phyloP scores from a whole-genome alignment of 1,140 invertebrate genomes.

The Penaeus japonicus region DNA sequence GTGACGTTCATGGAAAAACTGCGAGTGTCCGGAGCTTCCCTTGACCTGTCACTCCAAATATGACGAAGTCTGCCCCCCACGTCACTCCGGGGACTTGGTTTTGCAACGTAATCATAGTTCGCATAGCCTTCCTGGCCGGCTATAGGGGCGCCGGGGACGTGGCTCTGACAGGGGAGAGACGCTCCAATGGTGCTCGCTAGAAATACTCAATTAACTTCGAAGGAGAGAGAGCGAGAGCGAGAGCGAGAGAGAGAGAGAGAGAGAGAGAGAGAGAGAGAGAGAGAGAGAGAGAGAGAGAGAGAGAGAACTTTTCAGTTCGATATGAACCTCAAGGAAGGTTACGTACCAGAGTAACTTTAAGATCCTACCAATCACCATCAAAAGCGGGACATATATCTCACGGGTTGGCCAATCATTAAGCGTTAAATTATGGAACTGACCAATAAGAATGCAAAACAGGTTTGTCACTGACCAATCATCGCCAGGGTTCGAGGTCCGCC shows the following conservation, averaged over 20 bases:
- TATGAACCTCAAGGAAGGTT: not conserved
- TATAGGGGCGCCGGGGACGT: not conserved
- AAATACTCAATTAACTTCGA: not conserved
- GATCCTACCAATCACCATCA: constrained; percentile 19
- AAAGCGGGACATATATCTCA: constrained; percentile 32
- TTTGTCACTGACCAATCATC: constrained; percentile 54
- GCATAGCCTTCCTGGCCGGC: constrained; percentile 10
- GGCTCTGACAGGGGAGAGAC: no score
- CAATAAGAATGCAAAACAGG: constrained; percentile 51
- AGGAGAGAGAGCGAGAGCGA: no score
- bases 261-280: no score
- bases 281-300: no score
- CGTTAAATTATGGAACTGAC: constrained; percentile 46
- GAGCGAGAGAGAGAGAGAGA: no score
- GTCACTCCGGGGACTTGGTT: constrained; percentile 40
- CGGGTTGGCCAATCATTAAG: constrained; percentile 39
- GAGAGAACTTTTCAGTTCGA: not conserved
- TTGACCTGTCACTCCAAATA: constrained; percentile 55
- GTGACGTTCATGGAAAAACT: constrained; percentile 42
- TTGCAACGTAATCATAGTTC: constrained; percentile 54
- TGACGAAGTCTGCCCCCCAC: constrained; percentile 41
- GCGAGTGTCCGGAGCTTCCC: constrained; percentile 36
- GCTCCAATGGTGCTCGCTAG: not conserved
- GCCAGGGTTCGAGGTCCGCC: constrained; percentile 25
- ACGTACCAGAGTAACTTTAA: not conserved